These are phyloP conservation scores for Melanophora roralis DNA, from an alignment of 2,888 invertebrate species.

Conservation along the genomic window DNA sequence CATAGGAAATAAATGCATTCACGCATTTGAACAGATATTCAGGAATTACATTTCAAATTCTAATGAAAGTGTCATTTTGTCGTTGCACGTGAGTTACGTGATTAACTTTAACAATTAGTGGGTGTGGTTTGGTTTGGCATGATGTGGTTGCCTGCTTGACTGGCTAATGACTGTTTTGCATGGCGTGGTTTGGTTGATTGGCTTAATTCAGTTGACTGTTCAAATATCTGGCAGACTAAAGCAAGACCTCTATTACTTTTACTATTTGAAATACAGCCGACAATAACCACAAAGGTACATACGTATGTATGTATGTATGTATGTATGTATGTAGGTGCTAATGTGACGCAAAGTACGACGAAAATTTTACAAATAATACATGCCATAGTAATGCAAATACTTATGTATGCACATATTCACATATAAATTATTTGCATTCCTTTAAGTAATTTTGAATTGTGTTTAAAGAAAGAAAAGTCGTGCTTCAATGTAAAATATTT, in stretches of 20 bases:
- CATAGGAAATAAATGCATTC: constrained; percentile 54
- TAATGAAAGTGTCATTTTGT: constrained; percentile 63
- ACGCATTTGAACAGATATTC: constrained; percentile 54
- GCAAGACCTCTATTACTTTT: constrained; percentile 12
- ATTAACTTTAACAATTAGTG: constrained; percentile 62
- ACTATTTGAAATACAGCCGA: background rate
- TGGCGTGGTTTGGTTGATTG: constrained; percentile 51
- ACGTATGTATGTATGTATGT: too few relatives aligned
- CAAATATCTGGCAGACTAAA: constrained; percentile 3
- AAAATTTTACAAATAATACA: constrained; percentile 9
- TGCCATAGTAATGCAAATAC: constrained; percentile 34
- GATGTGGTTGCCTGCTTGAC: constrained; percentile 20
- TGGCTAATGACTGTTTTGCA: constrained; percentile 18
- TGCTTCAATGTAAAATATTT: constrained; percentile 48
- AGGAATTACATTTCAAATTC: constrained; percentile 62
- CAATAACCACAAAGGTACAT: constrained; percentile 33
- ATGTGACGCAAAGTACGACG: constrained; percentile 45
- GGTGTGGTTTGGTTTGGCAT: constrained; percentile 59
- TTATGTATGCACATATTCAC: constrained; percentile 46
- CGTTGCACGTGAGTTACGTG: constrained; percentile 65
- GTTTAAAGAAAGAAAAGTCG: constrained; percentile 40
- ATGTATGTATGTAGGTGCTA: too few relatives aligned
- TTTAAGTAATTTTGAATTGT: background rate
- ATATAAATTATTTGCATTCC: constrained; percentile 11
- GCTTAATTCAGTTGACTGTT: constrained; percentile 16